phyloP scores from a whole-genome alignment of 2,113 vertebrate species.

The Coregonus clupeaformis region DNA sequence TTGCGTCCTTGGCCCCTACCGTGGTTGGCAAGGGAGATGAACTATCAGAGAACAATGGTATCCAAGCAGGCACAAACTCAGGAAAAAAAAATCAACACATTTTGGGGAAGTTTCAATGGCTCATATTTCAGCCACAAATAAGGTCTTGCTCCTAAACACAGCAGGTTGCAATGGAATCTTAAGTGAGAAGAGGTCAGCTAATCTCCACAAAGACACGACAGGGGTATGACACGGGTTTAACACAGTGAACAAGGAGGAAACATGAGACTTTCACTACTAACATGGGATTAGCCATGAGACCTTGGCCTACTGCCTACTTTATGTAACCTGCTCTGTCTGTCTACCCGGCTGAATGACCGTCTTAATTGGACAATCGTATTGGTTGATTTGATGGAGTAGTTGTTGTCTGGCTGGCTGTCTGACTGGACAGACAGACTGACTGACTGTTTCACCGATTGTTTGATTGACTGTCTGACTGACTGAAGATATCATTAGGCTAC shows the following conservation, averaged over 20 bases:
- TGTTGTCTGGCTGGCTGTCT: slow-evolving; percentile 18
- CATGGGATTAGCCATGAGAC: slow-evolving; percentile 2
- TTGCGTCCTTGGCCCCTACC: slow-evolving; percentile 16
- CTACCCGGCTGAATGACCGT: slow-evolving; percentile 5
- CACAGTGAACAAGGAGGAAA: slow-evolving; percentile 48
- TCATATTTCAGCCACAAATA: slow-evolving; percentile 27
- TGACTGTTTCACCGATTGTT: neutral
- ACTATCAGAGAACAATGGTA: slow-evolving; percentile 37
- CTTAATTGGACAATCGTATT: too few relatives aligned
- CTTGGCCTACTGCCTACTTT: neutral
- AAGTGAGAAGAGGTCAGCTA: slow-evolving; percentile 30
- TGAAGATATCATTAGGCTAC: slow-evolving; percentile 48
- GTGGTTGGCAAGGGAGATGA: slow-evolving; percentile 26
- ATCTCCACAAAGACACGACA: slow-evolving; percentile 22
- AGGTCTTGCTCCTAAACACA: slow-evolving; percentile 2
- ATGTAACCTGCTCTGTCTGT: slow-evolving; percentile 2
- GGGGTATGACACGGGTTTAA: slow-evolving; percentile 21
- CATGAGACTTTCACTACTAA: slow-evolving; percentile 28
- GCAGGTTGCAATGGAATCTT: slow-evolving; percentile 20
- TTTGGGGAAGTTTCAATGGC: slow-evolving; percentile 26
- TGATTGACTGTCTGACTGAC: neutral
- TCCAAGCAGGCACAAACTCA: slow-evolving; percentile 25
- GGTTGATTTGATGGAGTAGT: too few relatives aligned
- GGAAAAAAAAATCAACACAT: slow-evolving; percentile 39
- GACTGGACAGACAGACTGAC: too few relatives aligned